A percentile compares a stretch with the other conserved stretches of the same genome.
Conservation (phyloP, 2,888 invertebrate genomes). For the Polydrusus tereticollis region DNA sequence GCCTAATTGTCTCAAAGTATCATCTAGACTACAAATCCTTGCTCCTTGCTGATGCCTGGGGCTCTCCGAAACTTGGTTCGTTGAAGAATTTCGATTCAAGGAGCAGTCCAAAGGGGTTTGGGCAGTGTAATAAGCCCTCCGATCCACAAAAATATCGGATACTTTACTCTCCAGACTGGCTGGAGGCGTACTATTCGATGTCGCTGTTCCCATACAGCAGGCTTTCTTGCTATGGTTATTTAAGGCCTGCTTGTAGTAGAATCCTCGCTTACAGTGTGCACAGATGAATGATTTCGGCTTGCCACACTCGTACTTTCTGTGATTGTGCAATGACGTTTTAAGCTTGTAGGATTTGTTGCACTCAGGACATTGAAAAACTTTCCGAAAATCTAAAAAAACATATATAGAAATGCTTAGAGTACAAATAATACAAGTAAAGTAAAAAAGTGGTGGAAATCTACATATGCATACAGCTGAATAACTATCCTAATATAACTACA, state of each 20-base stretch:
- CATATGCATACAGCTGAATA: no score
- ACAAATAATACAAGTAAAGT: no score
- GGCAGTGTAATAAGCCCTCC: no score
- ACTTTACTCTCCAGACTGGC: not conserved
- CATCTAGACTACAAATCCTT: not conserved
- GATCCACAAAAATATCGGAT: not conserved
- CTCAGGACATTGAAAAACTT: slow-evolving; percentile 21
- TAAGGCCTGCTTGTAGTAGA: slow-evolving; percentile 53
- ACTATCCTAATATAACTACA: no score
- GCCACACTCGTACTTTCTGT: slow-evolving; percentile 61
- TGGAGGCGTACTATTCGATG: not conserved
- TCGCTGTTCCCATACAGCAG: slow-evolving; percentile 19
- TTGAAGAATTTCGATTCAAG: not conserved
- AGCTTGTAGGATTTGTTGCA: slow-evolving; percentile 51
- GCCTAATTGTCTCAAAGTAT: slow-evolving; percentile 18
- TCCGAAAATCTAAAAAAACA: slow-evolving; percentile 11
- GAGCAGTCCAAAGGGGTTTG: not conserved
- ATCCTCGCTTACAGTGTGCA: slow-evolving; percentile 51
- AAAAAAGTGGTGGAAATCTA: no score
- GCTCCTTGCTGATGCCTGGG: slow-evolving; percentile 7
- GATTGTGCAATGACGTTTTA: slow-evolving; percentile 46
- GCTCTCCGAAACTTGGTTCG: slow-evolving; percentile 1
- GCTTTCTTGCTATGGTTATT: slow-evolving; percentile 52
- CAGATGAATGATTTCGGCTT: slow-evolving; percentile 74
- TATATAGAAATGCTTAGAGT: no score